Base-by-base conservation (phyloP, 2,113 vertebrate genomes). In the Toxostoma redivivum region DNA sequence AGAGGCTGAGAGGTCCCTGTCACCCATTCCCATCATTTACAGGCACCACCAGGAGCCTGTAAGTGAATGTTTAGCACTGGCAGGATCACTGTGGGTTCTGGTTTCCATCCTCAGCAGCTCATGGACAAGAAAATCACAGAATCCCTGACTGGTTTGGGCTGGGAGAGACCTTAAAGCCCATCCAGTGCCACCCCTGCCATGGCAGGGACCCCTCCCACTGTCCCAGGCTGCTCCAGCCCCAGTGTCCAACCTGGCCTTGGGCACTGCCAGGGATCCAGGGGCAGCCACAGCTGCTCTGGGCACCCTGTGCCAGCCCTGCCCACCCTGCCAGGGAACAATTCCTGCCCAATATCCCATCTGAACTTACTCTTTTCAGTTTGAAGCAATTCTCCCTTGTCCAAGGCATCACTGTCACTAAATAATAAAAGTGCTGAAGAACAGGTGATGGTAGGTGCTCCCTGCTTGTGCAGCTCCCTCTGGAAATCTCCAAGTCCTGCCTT, bases 301-400 rank as follows among this genome's bases (percentile, higher is more conserved):
- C 69, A 89, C 8, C 76, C 86, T 60, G 51, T 51, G 77, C 77
- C 77, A 88, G 86, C 10, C 44, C 44, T 81, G 2, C 33, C 60
- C 67, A 33, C 66, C 57, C 66, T 80, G 0, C 0, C 76, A 72
- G 35, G 25, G 21, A 65, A 22, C 9, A 12, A 57, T 65, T 50
- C 12, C 66, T 37, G 1, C 67, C 58, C 22, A 51, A 9, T 2
- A 7, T 58, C 77, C 35, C 44, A 58, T 1, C 42, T 5, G 44
- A 3, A 0, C 18, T 50, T 16, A 0, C 37, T 42, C 37, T 27
- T 11, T 47, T 40, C 38, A 14, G 21, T 44, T 7, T 42, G 37
- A 24, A 11, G 37, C 37, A 21, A 12, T 38, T 45, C 23, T 50
- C 31, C 33, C 42, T 35, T 11, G 15, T 57, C 12, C 45, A 47